Conservation (phyloP, 2,888 invertebrate genomes). For the Sturmia bella region DNA sequence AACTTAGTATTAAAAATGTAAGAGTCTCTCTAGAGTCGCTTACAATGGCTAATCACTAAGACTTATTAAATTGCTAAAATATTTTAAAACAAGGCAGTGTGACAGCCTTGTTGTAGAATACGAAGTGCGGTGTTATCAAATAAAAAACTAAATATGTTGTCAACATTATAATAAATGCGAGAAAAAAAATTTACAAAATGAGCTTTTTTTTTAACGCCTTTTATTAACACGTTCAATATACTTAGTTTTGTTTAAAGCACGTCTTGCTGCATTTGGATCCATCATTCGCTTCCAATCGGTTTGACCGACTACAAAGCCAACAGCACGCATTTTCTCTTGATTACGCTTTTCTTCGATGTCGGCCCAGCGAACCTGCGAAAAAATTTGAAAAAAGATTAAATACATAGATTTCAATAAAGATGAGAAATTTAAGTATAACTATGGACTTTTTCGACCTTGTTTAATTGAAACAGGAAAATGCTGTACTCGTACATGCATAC, state of each 20-base stretch:
- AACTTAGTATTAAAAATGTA: background rate
- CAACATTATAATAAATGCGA: slow-evolving; percentile 58
- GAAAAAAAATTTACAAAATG: slow-evolving; percentile 12
- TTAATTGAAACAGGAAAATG: no score
- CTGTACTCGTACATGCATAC: no score
- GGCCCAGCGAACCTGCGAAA: slow-evolving; percentile 95
- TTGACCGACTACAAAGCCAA: slow-evolving; percentile 98
- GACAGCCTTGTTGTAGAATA: background rate
- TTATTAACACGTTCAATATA: slow-evolving; percentile 88
- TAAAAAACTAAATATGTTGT: slow-evolving; percentile 63
- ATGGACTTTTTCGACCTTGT: no score
- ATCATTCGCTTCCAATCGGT: slow-evolving; percentile 98
- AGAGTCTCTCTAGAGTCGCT: background rate
- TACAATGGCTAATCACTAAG: background rate
- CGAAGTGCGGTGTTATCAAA: slow-evolving; percentile 39
- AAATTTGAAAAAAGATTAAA: background rate
- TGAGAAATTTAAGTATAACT: no score
- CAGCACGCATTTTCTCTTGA: slow-evolving; percentile 95
- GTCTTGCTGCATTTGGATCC: slow-evolving; percentile 93
- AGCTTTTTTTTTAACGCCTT: slow-evolving; percentile 70
- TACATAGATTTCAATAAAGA: no score
- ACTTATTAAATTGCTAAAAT: background rate
- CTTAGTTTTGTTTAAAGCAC: slow-evolving; percentile 96
- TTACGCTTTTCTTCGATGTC: slow-evolving; percentile 96
- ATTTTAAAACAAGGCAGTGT: background rate